Evolutionary conservation across 2,797 vertebrate genomes (phyloP).

Genomic region (Melanotaenia pygmaea): DNA sequence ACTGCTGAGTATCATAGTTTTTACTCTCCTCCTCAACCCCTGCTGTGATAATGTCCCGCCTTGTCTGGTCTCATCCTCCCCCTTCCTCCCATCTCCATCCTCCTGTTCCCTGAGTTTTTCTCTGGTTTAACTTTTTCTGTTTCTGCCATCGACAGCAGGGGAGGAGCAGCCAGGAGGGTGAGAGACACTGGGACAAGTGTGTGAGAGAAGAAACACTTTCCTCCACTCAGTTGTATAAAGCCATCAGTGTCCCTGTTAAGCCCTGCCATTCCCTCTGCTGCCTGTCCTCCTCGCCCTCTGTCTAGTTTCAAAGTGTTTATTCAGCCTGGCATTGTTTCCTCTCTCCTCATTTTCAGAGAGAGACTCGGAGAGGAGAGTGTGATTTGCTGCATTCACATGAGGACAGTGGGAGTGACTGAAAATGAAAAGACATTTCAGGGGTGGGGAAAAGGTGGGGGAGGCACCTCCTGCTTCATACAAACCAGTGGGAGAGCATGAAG

Average conservation of each 20-base stretch:
- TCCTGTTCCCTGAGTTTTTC: slow-evolving; percentile 35
- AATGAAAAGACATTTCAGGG: slow-evolving; percentile 69
- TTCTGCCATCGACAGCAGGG: slow-evolving; percentile 59
- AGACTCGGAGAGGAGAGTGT: slow-evolving; percentile 50
- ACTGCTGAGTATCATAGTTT: slow-evolving; percentile 39
- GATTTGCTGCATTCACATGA: slow-evolving; percentile 59
- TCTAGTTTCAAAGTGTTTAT: slow-evolving; percentile 75
- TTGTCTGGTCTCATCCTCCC: slow-evolving; percentile 52
- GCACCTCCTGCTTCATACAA: slow-evolving; percentile 48
- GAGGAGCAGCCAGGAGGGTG: slow-evolving; percentile 51
- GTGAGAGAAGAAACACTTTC: slow-evolving; percentile 67
- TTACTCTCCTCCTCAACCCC: slow-evolving; percentile 41
- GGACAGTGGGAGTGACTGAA: slow-evolving; percentile 66
- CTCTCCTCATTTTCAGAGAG: slow-evolving; percentile 62
- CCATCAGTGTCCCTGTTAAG: slow-evolving; percentile 74
- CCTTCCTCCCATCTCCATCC: slow-evolving; percentile 7
- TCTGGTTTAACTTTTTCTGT: slow-evolving; percentile 39
- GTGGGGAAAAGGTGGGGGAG: slow-evolving; percentile 7
- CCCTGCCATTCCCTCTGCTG: slow-evolving; percentile 56
- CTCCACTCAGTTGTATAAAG: slow-evolving; percentile 67
- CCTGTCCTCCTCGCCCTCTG: slow-evolving; percentile 76
- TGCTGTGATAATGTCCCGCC: slow-evolving; percentile 68
- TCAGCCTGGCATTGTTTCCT: slow-evolving; percentile 75
- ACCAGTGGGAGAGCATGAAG: slow-evolving; percentile 59
- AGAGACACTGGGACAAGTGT: slow-evolving; percentile 61